A percentile compares a stretch with the other conserved stretches of the same genome.
phyloP scores from a whole-genome alignment of 2,888 invertebrate species.

The Drosophila acutilabella region DNA sequence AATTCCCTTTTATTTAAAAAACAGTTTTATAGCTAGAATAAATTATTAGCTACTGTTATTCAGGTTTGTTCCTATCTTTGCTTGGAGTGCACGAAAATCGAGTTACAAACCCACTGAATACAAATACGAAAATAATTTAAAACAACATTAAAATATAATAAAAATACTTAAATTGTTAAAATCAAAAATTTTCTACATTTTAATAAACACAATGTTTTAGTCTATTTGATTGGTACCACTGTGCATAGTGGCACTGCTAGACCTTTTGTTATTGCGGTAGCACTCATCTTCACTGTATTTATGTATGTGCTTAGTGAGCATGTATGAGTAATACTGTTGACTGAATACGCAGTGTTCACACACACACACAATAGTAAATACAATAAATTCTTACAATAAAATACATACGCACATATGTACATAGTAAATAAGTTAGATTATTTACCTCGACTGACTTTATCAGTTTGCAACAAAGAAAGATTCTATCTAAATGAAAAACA shows the following conservation, averaged over 20 bases:
- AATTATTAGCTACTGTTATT: background rate
- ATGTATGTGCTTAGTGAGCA: constrained; percentile 4
- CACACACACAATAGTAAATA: constrained; percentile 24
- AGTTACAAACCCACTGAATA: too few species aligned
- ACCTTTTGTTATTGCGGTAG: constrained; percentile 37
- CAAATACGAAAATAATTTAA: too few species aligned
- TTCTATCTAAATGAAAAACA: constrained; percentile 25
- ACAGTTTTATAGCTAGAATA: background rate
- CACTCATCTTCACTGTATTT: constrained; percentile 28
- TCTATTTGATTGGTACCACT: constrained; percentile 21
- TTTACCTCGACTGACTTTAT: constrained; percentile 27
- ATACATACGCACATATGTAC: background rate
- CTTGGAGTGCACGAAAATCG: too few species aligned
- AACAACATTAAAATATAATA: too few species aligned
- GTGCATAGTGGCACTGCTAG: constrained; percentile 35
- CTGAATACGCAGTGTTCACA: constrained; percentile 9
- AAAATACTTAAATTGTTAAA: too few species aligned
- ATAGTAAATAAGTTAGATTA: background rate
- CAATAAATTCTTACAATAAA: background rate
- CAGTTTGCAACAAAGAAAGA: constrained; percentile 55
- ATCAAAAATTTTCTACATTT: too few species aligned
- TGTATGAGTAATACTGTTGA: constrained; percentile 28
- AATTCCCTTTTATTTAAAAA: too few species aligned
- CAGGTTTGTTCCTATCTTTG: too few species aligned
- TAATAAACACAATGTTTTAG: too few species aligned